Percentiles rank a stretch among this genome's conserved stretches.
These are phyloP conservation scores for Aphidius colemani DNA, from an alignment of 2,888 invertebrate genomes.

Conservation along the genomic window DNA sequence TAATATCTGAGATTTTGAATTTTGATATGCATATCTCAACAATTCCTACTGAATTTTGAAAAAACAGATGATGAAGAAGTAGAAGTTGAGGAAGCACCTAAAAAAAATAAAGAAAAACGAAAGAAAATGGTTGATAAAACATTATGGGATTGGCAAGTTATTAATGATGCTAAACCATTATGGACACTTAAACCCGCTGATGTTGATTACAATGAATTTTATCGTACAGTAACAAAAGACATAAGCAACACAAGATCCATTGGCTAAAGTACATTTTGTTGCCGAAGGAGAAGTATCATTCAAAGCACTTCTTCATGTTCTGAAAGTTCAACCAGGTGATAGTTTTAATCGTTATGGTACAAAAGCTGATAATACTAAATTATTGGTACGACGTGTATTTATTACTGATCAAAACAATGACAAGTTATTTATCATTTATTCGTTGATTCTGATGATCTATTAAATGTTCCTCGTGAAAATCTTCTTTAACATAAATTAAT, in stretches of 20 bases:
- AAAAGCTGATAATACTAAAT: conserved; percentile 91
- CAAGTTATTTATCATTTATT: conserved; percentile 90
- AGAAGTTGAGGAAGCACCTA: conserved; percentile 74
- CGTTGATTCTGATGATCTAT: conserved; percentile 97
- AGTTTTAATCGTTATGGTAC: conserved; percentile 96
- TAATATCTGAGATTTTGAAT: no score
- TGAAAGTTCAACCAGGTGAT: conserved; percentile 87
- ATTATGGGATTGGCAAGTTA: conserved; percentile 95
- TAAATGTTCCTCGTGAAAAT: conserved; percentile 97
- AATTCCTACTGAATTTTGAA: no score
- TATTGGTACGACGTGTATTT: conserved; percentile 97
- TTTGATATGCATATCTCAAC: no score
- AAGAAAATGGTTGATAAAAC: conserved; percentile 92
- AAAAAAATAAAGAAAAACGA: conserved; percentile 69
- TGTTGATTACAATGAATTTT: conserved; percentile 90
- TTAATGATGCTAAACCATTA: conserved; percentile 97
- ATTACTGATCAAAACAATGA: conserved; percentile 99
- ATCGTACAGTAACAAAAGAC: conserved; percentile 93
- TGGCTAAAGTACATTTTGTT: conserved; percentile 91
- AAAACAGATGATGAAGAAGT: conserved; percentile 64
- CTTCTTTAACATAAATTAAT: conserved; percentile 98
- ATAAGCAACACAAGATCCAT: conserved; percentile 76
- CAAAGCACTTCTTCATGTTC: conserved; percentile 94
- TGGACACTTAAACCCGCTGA: conserved; percentile 94
- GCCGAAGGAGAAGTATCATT: conserved; percentile 99